Conservation (phyloP, 1,140 invertebrate species). For the Cardiocondyla obscurior region DNA sequence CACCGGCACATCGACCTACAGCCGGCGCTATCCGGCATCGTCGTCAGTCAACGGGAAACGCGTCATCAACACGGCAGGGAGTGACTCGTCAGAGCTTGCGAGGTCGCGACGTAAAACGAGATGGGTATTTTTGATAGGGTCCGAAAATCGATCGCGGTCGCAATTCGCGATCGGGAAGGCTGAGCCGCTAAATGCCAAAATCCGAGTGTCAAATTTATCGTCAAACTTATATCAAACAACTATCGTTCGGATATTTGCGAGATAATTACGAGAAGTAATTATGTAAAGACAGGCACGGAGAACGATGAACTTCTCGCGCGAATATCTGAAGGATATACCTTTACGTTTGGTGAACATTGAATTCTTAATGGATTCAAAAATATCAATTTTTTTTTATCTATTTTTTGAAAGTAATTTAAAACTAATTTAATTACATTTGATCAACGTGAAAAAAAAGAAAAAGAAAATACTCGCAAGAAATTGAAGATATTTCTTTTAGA, state of each 20-base stretch:
- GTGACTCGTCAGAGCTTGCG: constrained; percentile 37
- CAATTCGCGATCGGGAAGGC: not conserved
- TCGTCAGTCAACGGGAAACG: constrained; percentile 71
- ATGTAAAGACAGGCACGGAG: not conserved
- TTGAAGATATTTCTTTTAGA: not conserved
- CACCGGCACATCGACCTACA: constrained; percentile 80
- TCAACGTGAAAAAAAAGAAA: not conserved
- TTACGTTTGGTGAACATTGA: not conserved
- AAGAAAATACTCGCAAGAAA: too few relatives aligned
- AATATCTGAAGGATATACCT: constrained; percentile 5
- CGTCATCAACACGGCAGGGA: constrained; percentile 40
- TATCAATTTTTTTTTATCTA: not conserved
- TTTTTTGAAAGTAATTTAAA: not conserved
- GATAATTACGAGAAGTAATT: not conserved
- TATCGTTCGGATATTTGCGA: constrained; percentile 10
- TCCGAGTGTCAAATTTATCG: constrained; percentile 31
- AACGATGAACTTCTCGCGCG: not conserved
- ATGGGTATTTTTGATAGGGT: not conserved
- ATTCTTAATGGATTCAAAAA: not conserved
- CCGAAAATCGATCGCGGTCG: not conserved
- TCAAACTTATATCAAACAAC: not conserved
- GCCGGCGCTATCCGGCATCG: constrained; percentile 43
- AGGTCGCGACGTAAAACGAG: not conserved
- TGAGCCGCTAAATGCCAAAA: not conserved
- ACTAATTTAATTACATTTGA: too few relatives aligned